Evolutionary conservation across 2,888 invertebrate species (phyloP).

Genomic region (Rotaria macrura): DNA sequence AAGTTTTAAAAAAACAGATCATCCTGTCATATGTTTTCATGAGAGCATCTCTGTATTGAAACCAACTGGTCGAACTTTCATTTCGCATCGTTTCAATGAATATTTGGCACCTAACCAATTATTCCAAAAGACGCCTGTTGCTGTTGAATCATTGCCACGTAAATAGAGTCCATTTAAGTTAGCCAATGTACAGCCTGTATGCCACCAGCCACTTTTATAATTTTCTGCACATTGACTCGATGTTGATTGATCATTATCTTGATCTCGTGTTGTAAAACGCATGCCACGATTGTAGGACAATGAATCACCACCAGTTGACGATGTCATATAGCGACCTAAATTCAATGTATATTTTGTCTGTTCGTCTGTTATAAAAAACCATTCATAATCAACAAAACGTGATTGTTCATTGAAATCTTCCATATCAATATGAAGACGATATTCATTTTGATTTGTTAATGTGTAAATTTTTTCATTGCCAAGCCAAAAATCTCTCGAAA

Average conservation of each 20-base stretch:
- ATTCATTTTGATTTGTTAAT: constrained; percentile 56
- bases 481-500: constrained; percentile 70
- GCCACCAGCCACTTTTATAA: constrained; percentile 42
- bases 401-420: constrained; percentile 70
- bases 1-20: background rate
- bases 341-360: constrained; percentile 64
- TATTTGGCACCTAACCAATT: constrained; percentile 15
- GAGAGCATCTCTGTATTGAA: constrained; percentile 13
- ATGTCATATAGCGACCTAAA: constrained; percentile 60
- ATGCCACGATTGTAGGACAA: constrained; percentile 62
- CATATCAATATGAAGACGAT: constrained; percentile 67
- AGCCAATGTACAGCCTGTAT: constrained; percentile 45
- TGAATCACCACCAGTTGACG: constrained; percentile 65
- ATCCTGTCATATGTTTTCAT: background rate
- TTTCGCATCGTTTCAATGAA: background rate
- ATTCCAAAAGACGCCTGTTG: constrained; percentile 18
- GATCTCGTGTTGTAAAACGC: constrained; percentile 79
- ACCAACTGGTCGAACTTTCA: background rate
- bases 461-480: constrained; percentile 73
- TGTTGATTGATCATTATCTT: constrained; percentile 61
- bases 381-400: constrained; percentile 70
- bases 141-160: constrained; percentile 5
- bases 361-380: constrained; percentile 61
- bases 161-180: constrained; percentile 47
- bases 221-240: constrained; percentile 19